These are phyloP conservation scores for Apus apus DNA, from an alignment of 2,113 vertebrate genomes.

Conservation along the genomic window DNA sequence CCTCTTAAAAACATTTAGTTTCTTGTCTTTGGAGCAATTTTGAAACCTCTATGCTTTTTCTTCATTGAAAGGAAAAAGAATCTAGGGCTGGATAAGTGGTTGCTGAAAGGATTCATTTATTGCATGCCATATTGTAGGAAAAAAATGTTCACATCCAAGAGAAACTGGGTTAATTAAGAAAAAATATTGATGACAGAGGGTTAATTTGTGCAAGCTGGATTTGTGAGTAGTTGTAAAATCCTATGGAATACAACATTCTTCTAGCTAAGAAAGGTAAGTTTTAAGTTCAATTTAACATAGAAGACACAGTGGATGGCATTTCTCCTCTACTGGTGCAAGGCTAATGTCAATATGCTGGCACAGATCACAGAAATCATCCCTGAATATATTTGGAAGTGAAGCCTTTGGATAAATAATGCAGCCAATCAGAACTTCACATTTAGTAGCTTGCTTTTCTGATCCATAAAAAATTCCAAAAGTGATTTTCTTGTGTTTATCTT, in stretches of 20 bases:
- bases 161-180: background rate
- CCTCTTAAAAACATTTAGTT: background rate
- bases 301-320: background rate
- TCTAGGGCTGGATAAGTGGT: background rate
- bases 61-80: background rate
- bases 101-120: background rate
- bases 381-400: background rate
- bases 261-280: background rate
- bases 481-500: conserved; percentile 73
- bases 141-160: background rate
- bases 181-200: background rate
- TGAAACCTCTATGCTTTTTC: background rate
- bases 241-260: background rate
- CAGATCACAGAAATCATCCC: background rate
- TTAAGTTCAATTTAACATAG: background rate
- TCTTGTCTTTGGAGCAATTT: background rate
- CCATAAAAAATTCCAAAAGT: conserved; percentile 64
- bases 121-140: background rate
- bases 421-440: conserved; percentile 23
- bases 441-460: conserved; percentile 29
- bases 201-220: background rate
- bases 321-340: background rate
- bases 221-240: background rate
- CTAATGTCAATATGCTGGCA: background rate
- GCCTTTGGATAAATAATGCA: conserved; percentile 19